Evolutionary conservation across 2,113 vertebrate species (phyloP).

Genomic region (Saccopteryx bilineata): DNA sequence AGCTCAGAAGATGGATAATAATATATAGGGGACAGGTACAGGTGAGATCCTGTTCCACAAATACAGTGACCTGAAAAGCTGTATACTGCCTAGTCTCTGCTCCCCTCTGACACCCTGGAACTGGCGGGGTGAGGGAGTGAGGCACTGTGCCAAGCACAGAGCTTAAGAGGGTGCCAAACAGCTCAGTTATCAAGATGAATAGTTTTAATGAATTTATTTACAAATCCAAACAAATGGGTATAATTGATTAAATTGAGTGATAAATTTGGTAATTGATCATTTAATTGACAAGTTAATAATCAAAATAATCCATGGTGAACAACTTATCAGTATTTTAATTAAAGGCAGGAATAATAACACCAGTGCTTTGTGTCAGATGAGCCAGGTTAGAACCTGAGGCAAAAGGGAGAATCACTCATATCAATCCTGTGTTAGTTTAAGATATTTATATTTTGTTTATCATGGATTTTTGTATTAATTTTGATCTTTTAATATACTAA

Average conservation of each 20-base stretch:
- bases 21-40: too few species aligned
- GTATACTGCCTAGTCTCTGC: rapidly evolving
- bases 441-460: background rate
- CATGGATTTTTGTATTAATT: background rate
- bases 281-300: background rate
- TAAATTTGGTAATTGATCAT: background rate
- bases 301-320: background rate
- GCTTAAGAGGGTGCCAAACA: background rate
- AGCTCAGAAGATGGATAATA: background rate
- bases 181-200: background rate
- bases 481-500: background rate
- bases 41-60: background rate
- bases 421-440: background rate
- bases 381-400: background rate
- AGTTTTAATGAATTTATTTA: background rate
- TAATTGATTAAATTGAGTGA: background rate
- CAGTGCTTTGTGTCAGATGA: background rate
- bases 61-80: rapidly evolving
- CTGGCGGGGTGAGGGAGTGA: too few species aligned
- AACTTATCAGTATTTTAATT: background rate
- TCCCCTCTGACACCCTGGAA: background rate
- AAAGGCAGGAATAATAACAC: background rate
- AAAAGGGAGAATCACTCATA: background rate
- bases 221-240: background rate
- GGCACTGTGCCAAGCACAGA: too few species aligned